Base-by-base conservation (phyloP, 2,797 vertebrate species). In the Cyclura pinguis region DNA sequence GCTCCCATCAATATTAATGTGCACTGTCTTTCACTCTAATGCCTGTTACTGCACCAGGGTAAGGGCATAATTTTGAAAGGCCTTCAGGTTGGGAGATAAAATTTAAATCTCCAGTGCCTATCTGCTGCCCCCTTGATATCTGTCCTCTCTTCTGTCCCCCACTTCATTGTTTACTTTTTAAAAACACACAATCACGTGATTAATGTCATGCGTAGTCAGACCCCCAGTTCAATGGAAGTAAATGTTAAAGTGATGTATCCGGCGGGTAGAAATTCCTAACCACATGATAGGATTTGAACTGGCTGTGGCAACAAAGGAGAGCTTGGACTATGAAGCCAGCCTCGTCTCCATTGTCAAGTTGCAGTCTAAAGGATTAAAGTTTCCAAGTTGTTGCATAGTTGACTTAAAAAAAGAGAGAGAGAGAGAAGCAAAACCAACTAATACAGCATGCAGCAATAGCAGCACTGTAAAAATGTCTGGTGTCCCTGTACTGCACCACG, bases 101-200 rank as follows among this genome's bases (percentile, higher is more conserved):
- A 7, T 14, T n/a, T n/a, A 73, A 73, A 73, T 13, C 32, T 32
- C 12, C 32, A 13, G 29, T 73, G 10, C 13, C 1, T n/a, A 73
- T 14, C 32, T 73, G 24, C 32, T n/a, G 32, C 69, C 35, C 13
- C 13, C 69, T 73, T 73, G 69, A n/a, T n/a, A 73, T 52, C 10
- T 52, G 10, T 52, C 13, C 32, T 14, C 4, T 10, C n/a, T 1
- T 1, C 32, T 10, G n/a, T 1, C 18, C 4, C 6, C 2, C 20
- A 38, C 20, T 38, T 74, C 35, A 7, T 74, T 18, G 6, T 74
- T n/a, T 20, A 42, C 20, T 42, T 76, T 62, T 22, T 20, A 62
- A 76, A 76, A 38, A 42, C 20, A 8, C 35, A 38, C 38, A 55
- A 32, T 80, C 47, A 16, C 13, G 0, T 50, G 27, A 80, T 52